A percentile compares a stretch with the other conserved stretches of the same genome.
Conservation (phyloP, 2,888 invertebrate species). For the Ophraella communa region DNA sequence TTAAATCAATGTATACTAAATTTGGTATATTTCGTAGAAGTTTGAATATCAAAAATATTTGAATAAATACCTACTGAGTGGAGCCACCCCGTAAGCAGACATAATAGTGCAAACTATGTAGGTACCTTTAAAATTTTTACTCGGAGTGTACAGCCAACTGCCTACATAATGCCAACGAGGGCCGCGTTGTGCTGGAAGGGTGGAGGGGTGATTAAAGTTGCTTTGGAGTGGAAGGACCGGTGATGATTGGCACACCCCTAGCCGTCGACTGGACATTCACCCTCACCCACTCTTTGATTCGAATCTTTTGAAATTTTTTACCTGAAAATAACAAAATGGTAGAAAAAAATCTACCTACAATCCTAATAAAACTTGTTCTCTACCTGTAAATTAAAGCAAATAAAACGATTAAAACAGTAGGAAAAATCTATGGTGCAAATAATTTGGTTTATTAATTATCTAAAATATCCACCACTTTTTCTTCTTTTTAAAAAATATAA, state of each 20-base stretch:
- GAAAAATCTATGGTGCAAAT: too few relatives aligned
- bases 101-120: slow-evolving; percentile 10
- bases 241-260: slow-evolving; percentile 53
- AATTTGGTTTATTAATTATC: too few relatives aligned
- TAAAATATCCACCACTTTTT: too few relatives aligned
- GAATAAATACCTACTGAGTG: not conserved
- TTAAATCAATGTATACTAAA: too few relatives aligned
- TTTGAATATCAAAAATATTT: not conserved
- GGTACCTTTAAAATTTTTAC: slow-evolving; percentile 14
- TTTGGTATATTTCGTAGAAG: too few relatives aligned
- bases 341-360: slow-evolving; percentile 16
- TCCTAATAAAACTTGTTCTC: too few relatives aligned
- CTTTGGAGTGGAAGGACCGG: slow-evolving; percentile 41
- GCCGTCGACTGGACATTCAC: slow-evolving; percentile 52
- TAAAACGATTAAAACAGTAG: too few relatives aligned
- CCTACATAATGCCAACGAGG: slow-evolving; percentile 15
- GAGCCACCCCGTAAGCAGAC: slow-evolving; percentile 15
- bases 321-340: slow-evolving; percentile 48
- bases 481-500: too few relatives aligned
- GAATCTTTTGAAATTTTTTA: slow-evolving; percentile 36
- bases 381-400: too few relatives aligned
- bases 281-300: slow-evolving; percentile 38
- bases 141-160: slow-evolving; percentile 23
- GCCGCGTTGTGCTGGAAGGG: not conserved
- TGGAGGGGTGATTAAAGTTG: slow-evolving; percentile 30